These are phyloP conservation scores for Timema cristinae DNA, from an alignment of 2,888 invertebrate genomes.

Conservation along the genomic window DNA sequence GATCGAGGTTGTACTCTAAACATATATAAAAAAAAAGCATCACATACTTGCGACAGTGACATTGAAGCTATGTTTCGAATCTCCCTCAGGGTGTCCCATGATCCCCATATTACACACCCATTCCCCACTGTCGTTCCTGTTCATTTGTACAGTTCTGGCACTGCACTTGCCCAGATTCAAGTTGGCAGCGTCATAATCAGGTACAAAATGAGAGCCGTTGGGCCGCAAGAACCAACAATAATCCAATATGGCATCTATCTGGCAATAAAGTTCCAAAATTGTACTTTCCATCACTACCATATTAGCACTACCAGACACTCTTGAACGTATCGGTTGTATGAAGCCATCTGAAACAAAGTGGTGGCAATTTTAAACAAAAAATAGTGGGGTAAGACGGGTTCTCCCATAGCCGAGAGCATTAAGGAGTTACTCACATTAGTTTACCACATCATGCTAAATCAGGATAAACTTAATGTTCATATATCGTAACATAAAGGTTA, in stretches of 20 bases:
- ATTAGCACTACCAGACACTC: background rate
- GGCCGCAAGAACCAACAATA: slow-evolving; percentile 9
- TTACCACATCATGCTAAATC: no score
- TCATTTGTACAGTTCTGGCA: background rate
- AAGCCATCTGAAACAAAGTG: no score
- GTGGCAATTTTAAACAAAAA: no score
- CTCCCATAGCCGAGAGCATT: no score
- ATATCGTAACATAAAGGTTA: no score
- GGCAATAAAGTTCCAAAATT: background rate
- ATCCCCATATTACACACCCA: slow-evolving; percentile 6
- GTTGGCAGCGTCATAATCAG: background rate
- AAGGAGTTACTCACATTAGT: no score
- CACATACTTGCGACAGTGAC: slow-evolving; percentile 2
- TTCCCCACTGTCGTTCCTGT: background rate
- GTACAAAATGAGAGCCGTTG: background rate
- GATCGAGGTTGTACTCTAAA: no score
- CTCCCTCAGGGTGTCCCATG: background rate
- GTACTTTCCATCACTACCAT: background rate
- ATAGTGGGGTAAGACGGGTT: no score
- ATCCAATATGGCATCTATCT: background rate
- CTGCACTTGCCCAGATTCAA: background rate
- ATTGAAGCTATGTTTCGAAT: background rate
- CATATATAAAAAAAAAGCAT: no score
- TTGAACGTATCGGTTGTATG: no score
- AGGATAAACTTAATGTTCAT: no score